Evolutionary conservation across 2,888 invertebrate genomes (phyloP).

Genomic region (Allolobophora icterica): DNA sequence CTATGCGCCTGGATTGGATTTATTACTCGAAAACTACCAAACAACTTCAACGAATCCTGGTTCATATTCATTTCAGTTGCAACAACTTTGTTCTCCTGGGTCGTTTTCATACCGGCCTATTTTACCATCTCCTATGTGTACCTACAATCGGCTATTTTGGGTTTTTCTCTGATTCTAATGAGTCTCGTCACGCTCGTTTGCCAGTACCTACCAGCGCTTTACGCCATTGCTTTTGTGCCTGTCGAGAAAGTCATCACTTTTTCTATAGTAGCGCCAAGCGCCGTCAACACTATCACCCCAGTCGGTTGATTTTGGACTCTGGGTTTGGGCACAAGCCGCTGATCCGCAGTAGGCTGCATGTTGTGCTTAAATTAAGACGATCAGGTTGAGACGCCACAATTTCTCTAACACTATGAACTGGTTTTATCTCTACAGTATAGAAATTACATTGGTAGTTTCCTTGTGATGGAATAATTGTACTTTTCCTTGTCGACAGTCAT

Average conservation of each 20-base stretch:
- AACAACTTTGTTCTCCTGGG: constrained; percentile 44
- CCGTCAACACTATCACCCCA: not conserved
- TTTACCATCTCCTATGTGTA: constrained; percentile 40
- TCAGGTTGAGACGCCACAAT: no score
- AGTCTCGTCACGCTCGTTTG: constrained; percentile 38
- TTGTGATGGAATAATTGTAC: no score
- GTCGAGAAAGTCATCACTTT: not conserved
- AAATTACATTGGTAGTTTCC: no score
- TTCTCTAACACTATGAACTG: no score
- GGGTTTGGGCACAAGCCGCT: no score
- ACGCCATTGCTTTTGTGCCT: constrained; percentile 41
- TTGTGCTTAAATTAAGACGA: no score
- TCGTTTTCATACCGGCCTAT: constrained; percentile 44
- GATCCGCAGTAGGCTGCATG: no score
- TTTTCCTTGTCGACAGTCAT: no score
- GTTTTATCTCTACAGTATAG: no score
- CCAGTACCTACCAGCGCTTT: constrained; percentile 41
- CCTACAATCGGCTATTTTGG: constrained; percentile 37
- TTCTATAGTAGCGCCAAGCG: not conserved
- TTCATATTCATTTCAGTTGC: constrained; percentile 45
- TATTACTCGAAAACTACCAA: constrained; percentile 43
- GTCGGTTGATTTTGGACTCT: no score
- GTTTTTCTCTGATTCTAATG: constrained; percentile 40
- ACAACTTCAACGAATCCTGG: constrained; percentile 48
- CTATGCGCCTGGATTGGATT: constrained; percentile 43